Evolutionary conservation across 2,888 invertebrate genomes (phyloP), one percentile per base, ranked within the genome.

Genomic region (Oligia latruncula): DNA sequence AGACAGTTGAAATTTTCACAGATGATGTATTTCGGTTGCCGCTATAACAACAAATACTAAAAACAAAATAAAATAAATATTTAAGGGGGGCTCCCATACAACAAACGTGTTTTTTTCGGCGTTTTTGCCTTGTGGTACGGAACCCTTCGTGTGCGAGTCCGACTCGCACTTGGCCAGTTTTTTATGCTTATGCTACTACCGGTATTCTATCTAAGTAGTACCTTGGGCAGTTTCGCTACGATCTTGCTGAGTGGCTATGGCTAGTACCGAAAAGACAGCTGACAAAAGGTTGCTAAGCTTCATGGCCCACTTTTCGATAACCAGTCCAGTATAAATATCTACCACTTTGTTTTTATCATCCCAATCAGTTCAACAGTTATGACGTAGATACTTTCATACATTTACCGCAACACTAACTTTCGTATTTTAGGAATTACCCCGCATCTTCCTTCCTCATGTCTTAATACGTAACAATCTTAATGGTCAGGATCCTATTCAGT

Each of bases 361-460:
- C 1, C 8, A 52, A 43, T 52, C 17, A 43, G 17, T 29, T 20
- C 8, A 29, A 17, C 1, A 17, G 52, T 3, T 74, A 49, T 40
- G 81, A 81, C 75, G 55, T 13, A 49, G 29, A 29, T 58, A 49
- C 29, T 40, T 49, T 3, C 17, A 2, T 1, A 49, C 9, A 49
- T 55, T 64, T 35, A 64, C n/a, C 23, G 58, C 29, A 35, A 13
- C 6, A 13, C 3, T 2, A 46, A 68, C 13, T 78, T 77, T 62
- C 15, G 11, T 11, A 40, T 55, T 23, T 40, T 52, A 23, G 35
- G 23, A 49, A n/a, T 62, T 40, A 43, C 40, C 49, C 20, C 6
- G 1, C 20, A 49, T 13, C 15, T 29, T 84, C 62, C 29, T 64
- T 79, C 68, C 68, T 83, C 20, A 0, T 68, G 6, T 23, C 17